Base-by-base conservation (phyloP, 2,888 invertebrate species). In the Andrena marginata region DNA sequence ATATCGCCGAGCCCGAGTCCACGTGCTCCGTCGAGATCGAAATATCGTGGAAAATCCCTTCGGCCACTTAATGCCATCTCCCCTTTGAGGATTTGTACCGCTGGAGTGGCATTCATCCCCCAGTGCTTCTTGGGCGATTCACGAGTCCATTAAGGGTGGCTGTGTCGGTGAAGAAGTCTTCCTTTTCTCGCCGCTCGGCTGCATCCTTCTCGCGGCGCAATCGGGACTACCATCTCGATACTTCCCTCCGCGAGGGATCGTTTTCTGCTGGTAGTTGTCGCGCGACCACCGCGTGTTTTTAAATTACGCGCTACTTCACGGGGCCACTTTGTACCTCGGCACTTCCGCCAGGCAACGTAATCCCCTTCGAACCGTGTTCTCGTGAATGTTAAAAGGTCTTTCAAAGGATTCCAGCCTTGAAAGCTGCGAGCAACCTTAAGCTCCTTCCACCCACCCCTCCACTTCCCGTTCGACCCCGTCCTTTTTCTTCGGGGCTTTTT, bases 311-410 rank as follows among this genome's bases (percentile, higher is more conserved):
- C 26, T 60, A 56, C 48, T 78, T 76, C 63, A 56, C 56, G 59
- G 13, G 77, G 75, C 69, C 75, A 67, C 70, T 80, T 85, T 83
- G 80, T 77, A 80, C 64, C 77, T 65, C 68, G 80, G 62, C 82
- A 20, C 78, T 72, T 42, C 49, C n/a, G 20, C 6, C 65, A 29
- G 33, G 33, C 63, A 73, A 85, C 85, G 8, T 42, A 42, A 84
- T 85, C 84, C 80, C 62, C 70, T 71, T 67, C 67, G 72, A 63
- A 56, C 81, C 65, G 75, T 77, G 73, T 84, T 77, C 81, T 68
- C 79, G 56, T 77, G 79, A 85, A 85, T 85, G 85, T 85, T 85
- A 85, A 85, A 85, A 60, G 70, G 71, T 64, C 64, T 72, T 67
- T 29, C 31, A 6, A 63, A 29, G 42, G 16, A 54, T 33, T 26